Base-by-base conservation (phyloP, 2,113 vertebrate genomes). In the Gnathonemus echidnorhynchus region DNA sequence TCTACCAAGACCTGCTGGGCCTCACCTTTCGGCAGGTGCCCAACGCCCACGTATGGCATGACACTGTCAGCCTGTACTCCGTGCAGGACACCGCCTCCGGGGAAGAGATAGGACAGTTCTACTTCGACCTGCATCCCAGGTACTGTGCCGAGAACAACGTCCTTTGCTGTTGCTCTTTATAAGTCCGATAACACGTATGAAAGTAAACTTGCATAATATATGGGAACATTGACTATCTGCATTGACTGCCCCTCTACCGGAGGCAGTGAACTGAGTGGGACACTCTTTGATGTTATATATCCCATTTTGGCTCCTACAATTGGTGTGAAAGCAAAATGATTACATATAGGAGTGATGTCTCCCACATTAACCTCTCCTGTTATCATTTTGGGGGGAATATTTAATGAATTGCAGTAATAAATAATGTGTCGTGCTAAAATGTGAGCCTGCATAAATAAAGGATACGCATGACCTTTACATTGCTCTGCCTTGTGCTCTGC, bases 61-160 rank as follows among this genome's bases (percentile, higher is more conserved):
- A 97, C 77, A 94, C 95, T 0, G 96, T 99, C 74, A 96, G 94
- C 50, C 96, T 99, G 39, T 98, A 97, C 91, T 95, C 95, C 0
- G 97, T 96, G 13, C 95, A 93, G 31, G 98, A 99, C 93, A 92
- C 93, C 21, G 94, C 94, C 62, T 97, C 97, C 0, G 96, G 95
- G 90, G 97, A 98, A 92, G 94, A 96, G 56, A 92, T 99, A 53
- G 98, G 98, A 1, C 97, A 97, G 92, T 99, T 99, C 94, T 99
- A 99, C 94, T 91, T 99, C 93, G 98, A 99, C 94, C 93, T 99
- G 48, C 97, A 98, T 90, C 97, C 97, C 89, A 97, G 98, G 98
- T 99, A 96, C 45, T n/a, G 15, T 49, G 88, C n/a, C 2, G 27
- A 53, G 13, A n/a, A 48, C 7, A 7, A 27, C 1, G 24, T 53